Conservation (phyloP, 2,797 vertebrate species). For the Hippopotamyrus pictus region DNA sequence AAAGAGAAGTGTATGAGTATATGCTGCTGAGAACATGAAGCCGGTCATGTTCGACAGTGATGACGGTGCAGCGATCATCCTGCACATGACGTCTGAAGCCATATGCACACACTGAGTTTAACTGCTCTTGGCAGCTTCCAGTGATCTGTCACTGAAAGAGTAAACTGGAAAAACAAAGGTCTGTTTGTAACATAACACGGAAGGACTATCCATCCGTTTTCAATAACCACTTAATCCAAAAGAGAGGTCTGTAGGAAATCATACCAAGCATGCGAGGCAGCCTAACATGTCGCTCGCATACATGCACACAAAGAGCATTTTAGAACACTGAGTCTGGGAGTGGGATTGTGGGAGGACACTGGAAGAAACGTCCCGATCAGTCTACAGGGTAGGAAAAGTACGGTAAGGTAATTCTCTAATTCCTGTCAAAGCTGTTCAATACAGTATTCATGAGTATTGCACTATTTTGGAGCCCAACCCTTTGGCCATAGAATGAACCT, state of each 20-base stretch:
- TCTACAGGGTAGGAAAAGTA: not conserved
- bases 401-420: not conserved
- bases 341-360: not conserved
- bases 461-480: not conserved
- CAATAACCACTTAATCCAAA: not conserved
- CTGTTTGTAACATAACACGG: not conserved
- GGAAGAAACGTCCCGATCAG: not conserved
- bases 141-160: not conserved
- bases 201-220: not conserved
- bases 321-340: not conserved
- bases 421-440: not conserved
- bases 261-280: not conserved
- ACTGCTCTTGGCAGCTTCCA: not conserved
- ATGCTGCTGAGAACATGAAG: not conserved
- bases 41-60: not conserved
- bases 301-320: not conserved
- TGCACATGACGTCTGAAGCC: not conserved
- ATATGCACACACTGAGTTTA: not conserved
- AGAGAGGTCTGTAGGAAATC: not conserved
- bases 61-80: not conserved
- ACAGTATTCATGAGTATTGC: not conserved
- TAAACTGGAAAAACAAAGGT: not conserved
- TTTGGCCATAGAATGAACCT: not conserved
- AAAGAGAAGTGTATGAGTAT: not conserved
- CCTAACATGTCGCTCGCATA: not conserved